These are phyloP conservation scores for Lagenorhynchus albirostris DNA, from an alignment of 2,113 vertebrate species.

Conservation along the genomic window DNA sequence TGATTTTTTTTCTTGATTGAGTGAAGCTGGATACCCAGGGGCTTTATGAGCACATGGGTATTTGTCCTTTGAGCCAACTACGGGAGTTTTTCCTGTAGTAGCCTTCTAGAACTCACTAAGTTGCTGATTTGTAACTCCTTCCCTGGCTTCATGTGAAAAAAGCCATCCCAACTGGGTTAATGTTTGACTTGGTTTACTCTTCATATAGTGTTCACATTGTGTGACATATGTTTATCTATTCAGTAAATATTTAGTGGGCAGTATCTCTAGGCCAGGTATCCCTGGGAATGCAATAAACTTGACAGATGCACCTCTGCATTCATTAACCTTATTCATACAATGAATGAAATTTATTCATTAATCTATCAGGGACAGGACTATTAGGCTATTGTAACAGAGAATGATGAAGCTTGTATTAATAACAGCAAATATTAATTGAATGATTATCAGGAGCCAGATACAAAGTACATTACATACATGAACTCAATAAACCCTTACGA, in stretches of 20 bases:
- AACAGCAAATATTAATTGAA: neutral
- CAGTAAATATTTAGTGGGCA: neutral
- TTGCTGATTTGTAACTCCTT: neutral
- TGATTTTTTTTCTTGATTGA: neutral
- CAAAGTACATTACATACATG: neutral
- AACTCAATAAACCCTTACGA: neutral
- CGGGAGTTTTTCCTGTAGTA: neutral
- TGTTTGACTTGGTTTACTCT: neutral
- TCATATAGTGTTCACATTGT: neutral
- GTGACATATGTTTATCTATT: neutral
- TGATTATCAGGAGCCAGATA: neutral
- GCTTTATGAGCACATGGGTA: neutral
- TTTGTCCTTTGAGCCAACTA: neutral
- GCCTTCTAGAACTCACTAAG: neutral
- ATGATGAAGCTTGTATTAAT: neutral
- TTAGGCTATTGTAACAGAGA: neutral
- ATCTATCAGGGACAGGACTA: neutral
- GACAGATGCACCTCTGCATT: neutral
- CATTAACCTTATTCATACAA: neutral
- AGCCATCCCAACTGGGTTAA: neutral
- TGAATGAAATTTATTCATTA: neutral
- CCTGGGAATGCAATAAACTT: neutral
- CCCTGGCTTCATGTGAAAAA: neutral
- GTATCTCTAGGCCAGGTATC: neutral
- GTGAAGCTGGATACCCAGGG: neutral